Conservation (phyloP, 2,888 invertebrate genomes). For the Noctua janthe region DNA sequence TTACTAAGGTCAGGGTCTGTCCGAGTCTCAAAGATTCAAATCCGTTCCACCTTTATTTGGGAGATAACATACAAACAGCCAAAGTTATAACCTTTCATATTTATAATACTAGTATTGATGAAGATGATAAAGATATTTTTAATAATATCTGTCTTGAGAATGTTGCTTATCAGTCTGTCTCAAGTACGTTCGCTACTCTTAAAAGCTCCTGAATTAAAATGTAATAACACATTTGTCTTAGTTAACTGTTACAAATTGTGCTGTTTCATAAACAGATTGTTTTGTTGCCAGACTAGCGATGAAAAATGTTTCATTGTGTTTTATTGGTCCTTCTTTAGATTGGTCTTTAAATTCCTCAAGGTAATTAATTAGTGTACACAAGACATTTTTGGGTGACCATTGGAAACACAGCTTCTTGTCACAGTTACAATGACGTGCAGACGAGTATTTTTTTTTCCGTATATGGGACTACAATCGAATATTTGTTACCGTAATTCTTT, state of each 20-base stretch:
- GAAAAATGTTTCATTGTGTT: not conserved
- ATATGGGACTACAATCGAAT: not conserved
- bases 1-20: not conserved
- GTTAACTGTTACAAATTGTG: slow-evolving; percentile 12
- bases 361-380: not conserved
- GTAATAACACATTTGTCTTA: slow-evolving; percentile 12
- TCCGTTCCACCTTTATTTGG: too few relatives aligned
- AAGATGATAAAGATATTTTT: not conserved
- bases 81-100: too few relatives aligned
- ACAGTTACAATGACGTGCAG: not conserved
- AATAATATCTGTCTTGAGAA: not conserved
- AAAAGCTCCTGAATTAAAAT: not conserved
- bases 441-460: not conserved
- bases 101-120: too few relatives aligned
- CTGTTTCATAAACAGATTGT: not conserved
- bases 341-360: not conserved
- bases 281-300: not conserved
- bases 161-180: not conserved
- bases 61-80: too few relatives aligned
- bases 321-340: not conserved
- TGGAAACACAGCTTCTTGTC: not conserved
- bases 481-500: not conserved
- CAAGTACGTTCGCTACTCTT: not conserved
- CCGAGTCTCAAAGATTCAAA: not conserved
- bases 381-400: not conserved